phyloP scores from a whole-genome alignment of 2,888 invertebrate species.

The Muscina levida region DNA sequence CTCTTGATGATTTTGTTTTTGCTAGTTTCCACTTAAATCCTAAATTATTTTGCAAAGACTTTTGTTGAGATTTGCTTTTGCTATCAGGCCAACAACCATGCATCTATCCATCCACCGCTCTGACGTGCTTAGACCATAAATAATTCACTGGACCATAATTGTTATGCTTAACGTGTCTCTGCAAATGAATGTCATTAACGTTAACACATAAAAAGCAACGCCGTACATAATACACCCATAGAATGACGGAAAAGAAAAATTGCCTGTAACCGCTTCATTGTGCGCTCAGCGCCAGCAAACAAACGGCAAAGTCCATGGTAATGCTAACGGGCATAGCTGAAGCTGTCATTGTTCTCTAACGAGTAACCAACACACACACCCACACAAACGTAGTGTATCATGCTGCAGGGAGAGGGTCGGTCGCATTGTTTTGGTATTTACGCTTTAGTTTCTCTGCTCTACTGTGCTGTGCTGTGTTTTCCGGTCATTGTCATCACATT shows the following conservation, averaged over 20 bases:
- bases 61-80: slow-evolving; percentile 25
- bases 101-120: too few relatives aligned
- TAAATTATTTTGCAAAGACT: background rate
- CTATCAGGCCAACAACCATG: slow-evolving; percentile 11
- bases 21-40: slow-evolving; percentile 18
- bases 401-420: background rate
- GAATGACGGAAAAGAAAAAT: slow-evolving; percentile 47
- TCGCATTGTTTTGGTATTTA: slow-evolving; percentile 53
- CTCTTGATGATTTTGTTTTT: too few relatives aligned
- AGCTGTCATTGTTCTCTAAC: slow-evolving; percentile 28
- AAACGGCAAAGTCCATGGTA: background rate
- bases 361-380: background rate
- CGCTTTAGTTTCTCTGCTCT: slow-evolving; percentile 51
- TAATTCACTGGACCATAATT: slow-evolving; percentile 59
- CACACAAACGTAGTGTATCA: background rate
- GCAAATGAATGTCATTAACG: slow-evolving; percentile 63
- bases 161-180: slow-evolving; percentile 60
- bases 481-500: slow-evolving; percentile 62
- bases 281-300: slow-evolving; percentile 13
- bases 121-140: slow-evolving; percentile 38
- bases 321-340: slow-evolving; percentile 3
- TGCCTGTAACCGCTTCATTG: slow-evolving; percentile 59
- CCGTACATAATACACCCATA: background rate
- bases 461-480: slow-evolving; percentile 56
- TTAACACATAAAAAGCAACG: slow-evolving; percentile 57